Evolutionary conservation across 2,888 invertebrate genomes (phyloP).

Genomic region (Lochmaea crataegi): DNA sequence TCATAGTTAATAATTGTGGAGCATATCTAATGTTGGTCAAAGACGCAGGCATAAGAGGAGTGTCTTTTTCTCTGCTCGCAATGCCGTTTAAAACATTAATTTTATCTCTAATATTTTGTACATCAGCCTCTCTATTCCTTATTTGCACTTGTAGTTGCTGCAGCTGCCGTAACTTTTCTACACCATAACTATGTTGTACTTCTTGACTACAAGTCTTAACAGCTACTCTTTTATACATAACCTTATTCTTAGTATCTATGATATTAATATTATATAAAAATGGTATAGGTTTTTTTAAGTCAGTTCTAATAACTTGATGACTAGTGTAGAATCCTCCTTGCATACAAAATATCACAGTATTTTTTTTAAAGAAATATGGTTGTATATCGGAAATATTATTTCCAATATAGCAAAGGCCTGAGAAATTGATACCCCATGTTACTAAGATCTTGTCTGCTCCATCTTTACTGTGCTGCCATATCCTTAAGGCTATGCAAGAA

Average conservation of each 20-base stretch:
- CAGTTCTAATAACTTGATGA: conserved; percentile 63
- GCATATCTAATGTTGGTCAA: conserved; percentile 55
- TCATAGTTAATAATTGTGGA: conserved; percentile 64
- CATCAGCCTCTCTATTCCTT: conserved; percentile 75
- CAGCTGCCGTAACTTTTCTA: conserved; percentile 76
- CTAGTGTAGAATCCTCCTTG: conserved; percentile 87
- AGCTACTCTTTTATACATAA: conserved; percentile 62
- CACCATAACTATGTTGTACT: conserved; percentile 78
- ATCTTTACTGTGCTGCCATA: conserved; percentile 62
- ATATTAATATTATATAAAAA: conserved; percentile 60
- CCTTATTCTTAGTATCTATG: conserved; percentile 53
- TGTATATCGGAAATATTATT: conserved; percentile 75
- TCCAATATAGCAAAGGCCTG: conserved; percentile 82
- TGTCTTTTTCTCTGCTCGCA: conserved; percentile 37
- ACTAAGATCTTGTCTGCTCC: conserved; percentile 73
- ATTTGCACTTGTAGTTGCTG: conserved; percentile 79
- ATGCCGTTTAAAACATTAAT: conserved; percentile 57
- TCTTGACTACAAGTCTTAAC: conserved; percentile 71
- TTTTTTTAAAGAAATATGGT: conserved; percentile 74
- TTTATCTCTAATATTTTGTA: conserved; percentile 66
- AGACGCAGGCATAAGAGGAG: conserved; percentile 42
- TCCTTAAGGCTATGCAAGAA: conserved; percentile 64
- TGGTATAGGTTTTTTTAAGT: conserved; percentile 56
- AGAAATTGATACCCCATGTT: conserved; percentile 88
- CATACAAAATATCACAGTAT: conserved; percentile 87